Percentiles rank a stretch among this genome's conserved stretches.
phyloP scores from a whole-genome alignment of 2,888 invertebrate species.

The Conomelus anceps region DNA sequence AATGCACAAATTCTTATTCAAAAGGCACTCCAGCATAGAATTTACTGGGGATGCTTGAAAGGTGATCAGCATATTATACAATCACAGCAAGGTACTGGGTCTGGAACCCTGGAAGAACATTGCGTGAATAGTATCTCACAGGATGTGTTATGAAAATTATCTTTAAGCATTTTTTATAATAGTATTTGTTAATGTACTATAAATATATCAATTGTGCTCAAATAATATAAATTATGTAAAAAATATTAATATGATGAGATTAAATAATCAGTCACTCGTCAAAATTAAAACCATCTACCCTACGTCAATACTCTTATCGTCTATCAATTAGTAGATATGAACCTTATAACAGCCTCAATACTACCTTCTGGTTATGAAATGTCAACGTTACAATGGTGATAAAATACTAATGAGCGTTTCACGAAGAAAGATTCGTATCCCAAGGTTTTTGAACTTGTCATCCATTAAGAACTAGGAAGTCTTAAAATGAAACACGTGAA shows the following conservation, averaged over 20 bases:
- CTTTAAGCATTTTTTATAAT: no score
- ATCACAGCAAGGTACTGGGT: neutral
- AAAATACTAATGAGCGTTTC: neutral
- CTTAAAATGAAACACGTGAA: neutral
- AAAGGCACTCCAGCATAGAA: neutral
- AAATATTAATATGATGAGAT: no score
- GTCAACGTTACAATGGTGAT: neutral
- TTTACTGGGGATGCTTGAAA: neutral
- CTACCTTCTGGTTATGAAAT: neutral
- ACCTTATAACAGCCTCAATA: neutral
- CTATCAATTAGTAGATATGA: neutral
- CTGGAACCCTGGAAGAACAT: no score
- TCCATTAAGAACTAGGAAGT: neutral
- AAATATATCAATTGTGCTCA: no score
- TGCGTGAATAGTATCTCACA: no score
- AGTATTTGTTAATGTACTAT: no score
- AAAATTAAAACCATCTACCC: neutral
- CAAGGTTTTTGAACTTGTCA: neutral
- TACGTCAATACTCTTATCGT: neutral
- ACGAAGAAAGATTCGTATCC: neutral
- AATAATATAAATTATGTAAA: no score
- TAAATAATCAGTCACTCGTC: neutral
- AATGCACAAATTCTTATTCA: neutral
- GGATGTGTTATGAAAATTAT: no score
- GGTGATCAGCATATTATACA: neutral